Conservation (phyloP, 2,888 invertebrate species). For the Autographa gamma region DNA sequence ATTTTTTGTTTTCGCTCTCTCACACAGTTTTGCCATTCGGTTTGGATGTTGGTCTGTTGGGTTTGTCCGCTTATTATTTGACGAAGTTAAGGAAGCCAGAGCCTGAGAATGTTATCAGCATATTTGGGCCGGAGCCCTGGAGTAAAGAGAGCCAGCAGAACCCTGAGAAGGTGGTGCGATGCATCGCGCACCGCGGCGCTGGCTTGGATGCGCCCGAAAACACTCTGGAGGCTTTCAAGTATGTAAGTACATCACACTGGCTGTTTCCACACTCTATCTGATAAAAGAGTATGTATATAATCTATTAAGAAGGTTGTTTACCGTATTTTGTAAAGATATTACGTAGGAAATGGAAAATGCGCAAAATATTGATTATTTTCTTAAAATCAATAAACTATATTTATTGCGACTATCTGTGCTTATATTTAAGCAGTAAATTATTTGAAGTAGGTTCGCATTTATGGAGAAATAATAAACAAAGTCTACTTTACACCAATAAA, state of each 20-base stretch:
- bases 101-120: constrained; percentile 77
- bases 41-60: constrained; percentile 77
- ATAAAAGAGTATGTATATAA: background rate
- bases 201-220: constrained; percentile 94
- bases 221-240: constrained; percentile 92
- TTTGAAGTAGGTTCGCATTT: background rate
- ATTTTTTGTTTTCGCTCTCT: constrained; percentile 70
- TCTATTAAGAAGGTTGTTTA: background rate
- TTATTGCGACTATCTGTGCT: background rate
- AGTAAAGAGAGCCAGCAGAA: constrained; percentile 78
- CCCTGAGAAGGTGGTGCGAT: constrained; percentile 86
- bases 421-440: background rate
- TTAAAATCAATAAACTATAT: background rate
- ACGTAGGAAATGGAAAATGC: background rate
- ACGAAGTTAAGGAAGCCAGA: constrained; percentile 80
- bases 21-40: constrained; percentile 82
- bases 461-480: background rate
- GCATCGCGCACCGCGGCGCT: constrained; percentile 93
- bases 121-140: constrained; percentile 88
- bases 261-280: background rate
- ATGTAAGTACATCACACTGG: constrained; percentile 83
- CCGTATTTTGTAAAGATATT: background rate
- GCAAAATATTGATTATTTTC: background rate
- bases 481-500: background rate
- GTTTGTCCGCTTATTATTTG: constrained; percentile 77